Evolutionary conservation across 2,888 invertebrate genomes (phyloP), one percentile per base, ranked within the genome.

Genomic region (Tipula helvola): DNA sequence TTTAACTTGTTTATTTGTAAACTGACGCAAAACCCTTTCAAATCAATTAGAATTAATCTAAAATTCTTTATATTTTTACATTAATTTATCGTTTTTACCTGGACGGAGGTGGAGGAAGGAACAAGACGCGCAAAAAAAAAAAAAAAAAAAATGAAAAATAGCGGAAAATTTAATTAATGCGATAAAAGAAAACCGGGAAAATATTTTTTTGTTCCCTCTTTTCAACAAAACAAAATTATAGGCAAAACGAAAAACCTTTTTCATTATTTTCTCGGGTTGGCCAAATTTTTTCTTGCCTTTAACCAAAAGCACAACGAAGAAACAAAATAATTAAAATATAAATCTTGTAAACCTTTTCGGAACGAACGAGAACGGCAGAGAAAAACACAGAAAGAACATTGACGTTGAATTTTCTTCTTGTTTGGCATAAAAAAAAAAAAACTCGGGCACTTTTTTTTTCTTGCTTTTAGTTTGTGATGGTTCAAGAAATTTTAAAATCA

Each of bases 21-120:
- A 71, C 71, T 71, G 28, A 28, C 10, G 28, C 71, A 8, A 28
- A 71, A 71, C 28, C 71, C 28, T 71, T 71, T 28, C 28, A 71
- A 71, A 71, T 71, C 71, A 71, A 71, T 71, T 71, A 71, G 71
- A 71, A 71, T 71, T 71, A 71, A 71, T 71, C 71, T 71, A 71
- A 71, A 71, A 71, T 71, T 71, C 28, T 28, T 28, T 1, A 28
- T 28, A 28, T 52, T 71, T 71, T 71, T 28, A 18, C 28, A 18
- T 71, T 71, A 28, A 28, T 71, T 71, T 71, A 71, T 71, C 28
- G 18, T 3, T 52, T 8, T 52, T n/a, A 10, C 44, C 7, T 5
- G 5, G 3, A 39, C 1, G 10, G 12, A 44, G n/a, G 44, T 12
- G 44, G 7, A n/a, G 52, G 16, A 8, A 52, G 5, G 71, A 18